These are phyloP conservation scores for Stenurella melanura DNA, from an alignment of 2,888 invertebrate species.

Conservation along the genomic window DNA sequence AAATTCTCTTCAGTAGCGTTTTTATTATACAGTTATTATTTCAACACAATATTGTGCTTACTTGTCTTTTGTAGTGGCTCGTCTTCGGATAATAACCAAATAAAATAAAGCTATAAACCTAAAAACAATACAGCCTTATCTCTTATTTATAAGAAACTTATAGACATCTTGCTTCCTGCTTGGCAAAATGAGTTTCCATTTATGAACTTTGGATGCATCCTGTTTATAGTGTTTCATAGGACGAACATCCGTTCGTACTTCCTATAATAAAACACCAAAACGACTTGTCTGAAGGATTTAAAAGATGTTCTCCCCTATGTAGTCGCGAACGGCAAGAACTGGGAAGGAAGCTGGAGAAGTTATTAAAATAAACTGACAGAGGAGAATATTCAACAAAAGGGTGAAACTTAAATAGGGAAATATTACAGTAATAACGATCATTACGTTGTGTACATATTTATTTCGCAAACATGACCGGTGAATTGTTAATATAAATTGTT, in stretches of 20 bases:
- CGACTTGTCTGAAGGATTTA: slow-evolving; percentile 48
- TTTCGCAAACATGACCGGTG: slow-evolving; percentile 52
- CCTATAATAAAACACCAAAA: slow-evolving; percentile 54
- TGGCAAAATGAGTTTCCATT: slow-evolving; percentile 53
- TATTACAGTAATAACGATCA: slow-evolving; percentile 57
- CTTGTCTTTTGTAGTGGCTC: neutral
- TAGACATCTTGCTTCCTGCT: slow-evolving; percentile 24
- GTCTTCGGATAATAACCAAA: neutral
- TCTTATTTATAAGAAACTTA: slow-evolving; percentile 27
- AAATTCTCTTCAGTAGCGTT: too few species aligned
- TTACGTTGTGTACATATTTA: slow-evolving; percentile 50
- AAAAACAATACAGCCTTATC: slow-evolving; percentile 15
- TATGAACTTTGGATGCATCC: slow-evolving; percentile 55
- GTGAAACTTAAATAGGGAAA: slow-evolving; percentile 59
- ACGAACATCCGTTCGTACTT: slow-evolving; percentile 39
- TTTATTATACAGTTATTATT: neutral
- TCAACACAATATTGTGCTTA: neutral
- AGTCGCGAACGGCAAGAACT: slow-evolving; percentile 41
- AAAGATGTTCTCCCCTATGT: slow-evolving; percentile 44
- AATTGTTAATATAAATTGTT: neutral
- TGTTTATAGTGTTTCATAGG: slow-evolving; percentile 53
- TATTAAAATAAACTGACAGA: slow-evolving; percentile 56
- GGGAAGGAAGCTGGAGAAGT: slow-evolving; percentile 49
- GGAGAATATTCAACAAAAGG: slow-evolving; percentile 55
- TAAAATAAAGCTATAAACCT: slow-evolving; percentile 7